Conservation (phyloP, 35 echinoderm and acorn worm genomes). For the Amphiura filiformis region DNA sequence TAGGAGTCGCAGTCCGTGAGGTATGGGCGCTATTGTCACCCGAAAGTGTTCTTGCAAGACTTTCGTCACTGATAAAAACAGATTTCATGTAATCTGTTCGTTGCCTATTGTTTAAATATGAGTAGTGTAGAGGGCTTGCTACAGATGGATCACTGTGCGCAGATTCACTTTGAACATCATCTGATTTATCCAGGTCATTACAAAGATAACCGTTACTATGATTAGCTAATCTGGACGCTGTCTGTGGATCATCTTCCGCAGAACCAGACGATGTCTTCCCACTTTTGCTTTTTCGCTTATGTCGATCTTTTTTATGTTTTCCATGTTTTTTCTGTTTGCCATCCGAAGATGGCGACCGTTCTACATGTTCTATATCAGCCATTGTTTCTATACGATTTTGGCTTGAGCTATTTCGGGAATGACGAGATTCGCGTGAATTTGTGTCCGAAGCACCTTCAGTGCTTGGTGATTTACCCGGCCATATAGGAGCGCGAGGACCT, state of each 20-base stretch:
- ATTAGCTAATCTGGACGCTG: not conserved
- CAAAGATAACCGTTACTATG: not conserved
- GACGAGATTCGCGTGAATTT: not conserved
- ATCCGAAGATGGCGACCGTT: not conserved
- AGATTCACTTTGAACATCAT: not conserved
- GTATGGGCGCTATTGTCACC: slow-evolving; percentile 45
- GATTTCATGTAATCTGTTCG: slow-evolving; percentile 61
- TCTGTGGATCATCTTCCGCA: not conserved
- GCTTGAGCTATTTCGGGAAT: not conserved
- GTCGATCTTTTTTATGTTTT: not conserved
- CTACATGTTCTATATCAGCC: not conserved
- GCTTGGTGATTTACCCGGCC: not conserved
- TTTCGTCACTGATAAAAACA: slow-evolving; percentile 87
- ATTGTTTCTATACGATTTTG: not conserved
- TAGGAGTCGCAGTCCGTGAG: not conserved
- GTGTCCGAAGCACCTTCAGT: not conserved
- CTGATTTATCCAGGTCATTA: not conserved
- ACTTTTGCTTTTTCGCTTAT: not conserved
- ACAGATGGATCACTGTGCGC: not conserved
- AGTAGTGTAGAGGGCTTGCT: slow-evolving; percentile 43
- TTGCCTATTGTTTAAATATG: slow-evolving; percentile 63
- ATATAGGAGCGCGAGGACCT: not conserved
- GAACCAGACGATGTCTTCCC: not conserved
- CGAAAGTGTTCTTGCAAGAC: slow-evolving; percentile 56
- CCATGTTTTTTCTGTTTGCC: not conserved